Conservation (phyloP, 2,797 vertebrate species). For the Myotis findleyi region DNA sequence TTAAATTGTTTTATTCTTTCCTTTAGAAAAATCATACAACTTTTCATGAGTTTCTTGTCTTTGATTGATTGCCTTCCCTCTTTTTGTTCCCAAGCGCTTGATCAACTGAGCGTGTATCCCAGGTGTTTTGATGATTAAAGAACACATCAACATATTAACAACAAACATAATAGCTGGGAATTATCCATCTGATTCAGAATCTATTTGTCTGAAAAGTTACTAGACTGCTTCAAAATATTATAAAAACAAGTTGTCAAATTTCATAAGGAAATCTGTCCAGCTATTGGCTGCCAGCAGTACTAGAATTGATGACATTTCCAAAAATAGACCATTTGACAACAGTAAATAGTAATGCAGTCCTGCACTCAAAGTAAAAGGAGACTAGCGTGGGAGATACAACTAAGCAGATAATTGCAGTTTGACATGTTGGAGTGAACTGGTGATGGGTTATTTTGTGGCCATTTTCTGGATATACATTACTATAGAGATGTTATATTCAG, state of each 20-base stretch:
- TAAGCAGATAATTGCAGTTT: slow-evolving; percentile 10
- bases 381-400: not conserved
- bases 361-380: not conserved
- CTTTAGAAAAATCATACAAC: not conserved
- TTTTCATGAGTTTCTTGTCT: not conserved
- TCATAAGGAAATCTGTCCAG: not conserved
- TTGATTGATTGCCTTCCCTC: not conserved
- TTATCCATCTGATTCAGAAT: not conserved
- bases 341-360: not conserved
- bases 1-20: not conserved
- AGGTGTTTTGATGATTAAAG: not conserved
- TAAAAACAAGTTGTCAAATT: slow-evolving; percentile 14
- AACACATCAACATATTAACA: not conserved
- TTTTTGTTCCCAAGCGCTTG: not conserved
- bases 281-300: not conserved
- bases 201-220: not conserved
- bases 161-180: not conserved
- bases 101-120: not conserved
- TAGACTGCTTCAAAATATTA: not conserved
- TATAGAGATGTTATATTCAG: not conserved
- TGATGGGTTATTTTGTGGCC: not conserved
- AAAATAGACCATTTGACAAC: not conserved
- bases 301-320: not conserved
- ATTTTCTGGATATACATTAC: not conserved
- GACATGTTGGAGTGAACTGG: not conserved